phyloP scores from a whole-genome alignment of 1,140 invertebrate genomes.

The Drosophila azteca region DNA sequence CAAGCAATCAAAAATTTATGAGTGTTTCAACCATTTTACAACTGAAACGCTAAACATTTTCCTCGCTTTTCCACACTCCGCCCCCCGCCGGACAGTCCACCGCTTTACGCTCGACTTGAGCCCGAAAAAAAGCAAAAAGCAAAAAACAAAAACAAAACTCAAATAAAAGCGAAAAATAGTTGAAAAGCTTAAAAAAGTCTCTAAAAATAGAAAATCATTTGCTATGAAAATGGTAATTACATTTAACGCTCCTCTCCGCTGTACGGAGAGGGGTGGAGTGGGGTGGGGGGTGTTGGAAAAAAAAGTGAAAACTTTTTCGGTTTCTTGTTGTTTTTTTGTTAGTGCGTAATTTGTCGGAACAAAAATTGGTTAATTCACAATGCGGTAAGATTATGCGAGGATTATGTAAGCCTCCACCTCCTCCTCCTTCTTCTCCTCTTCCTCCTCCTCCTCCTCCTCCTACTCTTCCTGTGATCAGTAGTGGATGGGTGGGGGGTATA shows the following conservation, averaged over 20 bases:
- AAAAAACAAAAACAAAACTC: conserved; percentile 26
- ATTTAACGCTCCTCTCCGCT: conserved; percentile 8
- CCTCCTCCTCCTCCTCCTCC: no score
- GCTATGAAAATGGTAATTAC: conserved; percentile 58
- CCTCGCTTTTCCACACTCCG: conserved; percentile 16
- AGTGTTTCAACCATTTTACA: conserved; percentile 42
- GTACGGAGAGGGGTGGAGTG: neutral
- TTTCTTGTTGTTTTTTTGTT: conserved; percentile 12
- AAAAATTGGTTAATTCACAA: conserved; percentile 30
- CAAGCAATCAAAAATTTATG: conserved; percentile 18
- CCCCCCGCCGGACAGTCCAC: conserved; percentile 32
- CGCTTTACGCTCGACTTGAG: conserved; percentile 45
- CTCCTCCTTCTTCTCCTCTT: no score
- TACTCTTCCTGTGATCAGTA: neutral
- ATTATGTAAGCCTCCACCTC: conserved; percentile 48
- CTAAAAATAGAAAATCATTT: conserved; percentile 57
- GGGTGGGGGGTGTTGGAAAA: neutral
- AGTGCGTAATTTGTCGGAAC: conserved; percentile 45
- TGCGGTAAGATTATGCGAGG: conserved; percentile 27
- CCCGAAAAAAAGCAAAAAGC: conserved; percentile 22
- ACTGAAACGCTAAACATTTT: conserved; percentile 3
- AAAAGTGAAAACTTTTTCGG: conserved; percentile 48
- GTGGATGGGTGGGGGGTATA: neutral
- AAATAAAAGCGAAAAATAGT: conserved; percentile 37
- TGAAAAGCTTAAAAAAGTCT: conserved; percentile 36